Percentiles rank a stretch among this genome's conserved stretches.
Conservation (phyloP, 2,113 vertebrate genomes). For the Nothoprocta perdicaria region DNA sequence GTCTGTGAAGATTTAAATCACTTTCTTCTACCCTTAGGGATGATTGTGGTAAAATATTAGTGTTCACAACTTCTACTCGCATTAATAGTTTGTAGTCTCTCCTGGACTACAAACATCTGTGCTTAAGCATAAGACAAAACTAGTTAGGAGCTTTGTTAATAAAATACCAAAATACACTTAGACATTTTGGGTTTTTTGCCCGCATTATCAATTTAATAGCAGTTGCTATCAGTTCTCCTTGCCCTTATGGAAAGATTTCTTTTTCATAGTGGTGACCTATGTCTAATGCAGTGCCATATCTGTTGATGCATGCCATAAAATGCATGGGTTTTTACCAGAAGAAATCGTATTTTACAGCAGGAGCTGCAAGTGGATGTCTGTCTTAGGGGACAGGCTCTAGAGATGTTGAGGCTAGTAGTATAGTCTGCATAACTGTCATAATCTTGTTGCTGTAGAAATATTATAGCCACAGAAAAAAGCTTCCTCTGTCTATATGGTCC, state of each 20-base stretch:
- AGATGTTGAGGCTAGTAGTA: neutral
- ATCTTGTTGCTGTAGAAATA: neutral
- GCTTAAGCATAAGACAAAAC: neutral
- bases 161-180: neutral
- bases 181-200: neutral
- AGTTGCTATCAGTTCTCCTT: neutral
- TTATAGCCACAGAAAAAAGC: neutral
- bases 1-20: neutral
- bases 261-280: neutral
- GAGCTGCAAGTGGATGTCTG: neutral
- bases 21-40: neutral
- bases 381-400: neutral
- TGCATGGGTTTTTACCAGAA: neutral
- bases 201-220: neutral
- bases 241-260: no score
- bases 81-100: neutral
- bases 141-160: neutral
- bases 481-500: neutral
- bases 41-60: neutral
- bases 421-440: neutral
- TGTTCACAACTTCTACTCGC: fast-evolving
- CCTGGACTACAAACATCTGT: neutral
- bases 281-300: neutral
- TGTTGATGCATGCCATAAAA: neutral
- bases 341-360: neutral